Evolutionary conservation across 2,113 vertebrate genomes (phyloP).

Genomic region (Athene noctua): DNA sequence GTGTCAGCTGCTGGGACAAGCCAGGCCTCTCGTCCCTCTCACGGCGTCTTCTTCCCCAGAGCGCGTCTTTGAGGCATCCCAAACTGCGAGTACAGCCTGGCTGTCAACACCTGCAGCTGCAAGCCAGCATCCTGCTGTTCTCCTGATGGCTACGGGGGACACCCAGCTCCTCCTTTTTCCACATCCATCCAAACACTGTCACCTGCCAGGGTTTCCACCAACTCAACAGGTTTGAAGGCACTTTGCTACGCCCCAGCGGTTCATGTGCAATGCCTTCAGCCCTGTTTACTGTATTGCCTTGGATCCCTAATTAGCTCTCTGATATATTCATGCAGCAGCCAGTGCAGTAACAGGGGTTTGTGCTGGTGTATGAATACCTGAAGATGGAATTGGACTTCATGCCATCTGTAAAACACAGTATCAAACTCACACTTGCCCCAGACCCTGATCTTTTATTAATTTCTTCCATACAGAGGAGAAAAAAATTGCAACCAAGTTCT

Average conservation of each 20-base stretch:
- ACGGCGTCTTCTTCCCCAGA: rapidly evolving
- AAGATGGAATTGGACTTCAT: background rate
- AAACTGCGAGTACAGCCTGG: rapidly evolving
- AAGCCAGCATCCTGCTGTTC: rapidly evolving
- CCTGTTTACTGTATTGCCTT: background rate
- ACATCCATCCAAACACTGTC: background rate
- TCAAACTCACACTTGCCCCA: background rate
- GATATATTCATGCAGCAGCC: background rate
- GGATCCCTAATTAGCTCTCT: background rate
- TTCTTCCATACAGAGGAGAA: constrained; percentile 9
- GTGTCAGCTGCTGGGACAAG: too few species aligned
- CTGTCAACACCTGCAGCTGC: rapidly evolving
- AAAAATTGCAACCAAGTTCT: background rate
- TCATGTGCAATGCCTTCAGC: background rate
- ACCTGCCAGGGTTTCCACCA: background rate
- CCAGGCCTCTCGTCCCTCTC: background rate
- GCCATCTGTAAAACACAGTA: background rate
- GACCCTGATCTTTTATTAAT: constrained; percentile 49
- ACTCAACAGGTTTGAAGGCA: background rate
- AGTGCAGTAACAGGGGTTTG: background rate
- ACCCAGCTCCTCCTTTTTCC: background rate
- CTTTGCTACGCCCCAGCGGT: background rate
- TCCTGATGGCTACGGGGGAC: rapidly evolving
- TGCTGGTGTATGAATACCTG: background rate
- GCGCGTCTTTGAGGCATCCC: rapidly evolving